Percentiles rank a stretch among this genome's conserved stretches.
phyloP scores from a whole-genome alignment of 2,113 vertebrate genomes.

The Callionymus lyra region DNA sequence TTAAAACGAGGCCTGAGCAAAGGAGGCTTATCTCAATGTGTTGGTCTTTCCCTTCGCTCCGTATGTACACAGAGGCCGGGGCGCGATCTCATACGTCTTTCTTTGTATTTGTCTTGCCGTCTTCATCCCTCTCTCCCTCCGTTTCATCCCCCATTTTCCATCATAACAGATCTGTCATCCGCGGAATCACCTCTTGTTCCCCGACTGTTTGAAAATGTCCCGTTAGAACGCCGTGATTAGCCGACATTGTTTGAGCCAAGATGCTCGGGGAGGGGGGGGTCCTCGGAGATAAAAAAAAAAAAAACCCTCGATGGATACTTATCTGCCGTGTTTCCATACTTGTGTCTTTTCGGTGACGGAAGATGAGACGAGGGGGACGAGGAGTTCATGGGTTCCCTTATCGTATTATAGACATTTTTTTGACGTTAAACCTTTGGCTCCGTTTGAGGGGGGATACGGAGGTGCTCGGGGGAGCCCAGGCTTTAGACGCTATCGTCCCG shows the following conservation, averaged over 20 bases:
- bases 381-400: conserved; percentile 33
- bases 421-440: conserved; percentile 22
- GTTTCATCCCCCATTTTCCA: conserved; percentile 23
- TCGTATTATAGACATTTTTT: conserved; percentile 36
- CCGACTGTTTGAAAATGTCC: conserved; percentile 41
- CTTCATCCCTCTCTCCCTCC: conserved; percentile 29
- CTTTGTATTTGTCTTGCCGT: conserved; percentile 49
- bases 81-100: conserved; percentile 49
- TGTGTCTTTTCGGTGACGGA: conserved; percentile 40
- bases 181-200: conserved; percentile 41
- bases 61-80: conserved; percentile 51
- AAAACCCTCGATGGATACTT: conserved; percentile 48
- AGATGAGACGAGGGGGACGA: conserved; percentile 29
- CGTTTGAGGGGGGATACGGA: conserved; percentile 23
- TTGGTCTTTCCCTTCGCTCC: conserved; percentile 48
- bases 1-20: conserved; percentile 49
- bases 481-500: conserved; percentile 7
- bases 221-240: conserved; percentile 45
- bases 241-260: conserved; percentile 57
- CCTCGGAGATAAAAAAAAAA: no score
- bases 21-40: conserved; percentile 51
- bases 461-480: conserved; percentile 6
- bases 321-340: conserved; percentile 51
- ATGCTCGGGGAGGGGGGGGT: conserved; percentile 56
- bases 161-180: conserved; percentile 40